Evolutionary conservation across 2,888 invertebrate genomes (phyloP).

Genomic region (Conops quadrifasciatus): DNA sequence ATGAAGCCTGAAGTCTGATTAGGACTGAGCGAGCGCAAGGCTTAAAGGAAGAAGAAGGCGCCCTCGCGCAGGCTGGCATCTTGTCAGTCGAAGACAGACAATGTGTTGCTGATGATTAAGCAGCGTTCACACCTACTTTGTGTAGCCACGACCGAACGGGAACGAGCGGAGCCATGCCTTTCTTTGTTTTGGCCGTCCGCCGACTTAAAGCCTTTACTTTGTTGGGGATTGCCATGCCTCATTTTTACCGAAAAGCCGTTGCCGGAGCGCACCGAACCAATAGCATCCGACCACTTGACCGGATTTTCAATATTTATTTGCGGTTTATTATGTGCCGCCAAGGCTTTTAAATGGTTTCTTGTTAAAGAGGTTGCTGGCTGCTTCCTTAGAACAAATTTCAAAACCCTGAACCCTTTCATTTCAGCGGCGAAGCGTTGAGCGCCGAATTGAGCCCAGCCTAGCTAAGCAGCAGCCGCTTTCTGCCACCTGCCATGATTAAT

Average conservation of each 20-base stretch:
- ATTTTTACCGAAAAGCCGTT: constrained; percentile 32
- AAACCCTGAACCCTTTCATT: constrained; percentile 20
- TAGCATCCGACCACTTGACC: constrained; percentile 51
- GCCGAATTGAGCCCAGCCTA: too few relatives aligned
- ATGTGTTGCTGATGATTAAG: constrained; percentile 28
- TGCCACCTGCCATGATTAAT: constrained; percentile 63
- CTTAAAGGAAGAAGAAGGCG: constrained; percentile 11
- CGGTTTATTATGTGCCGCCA: constrained; percentile 47
- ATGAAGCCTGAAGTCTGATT: constrained; percentile 48
- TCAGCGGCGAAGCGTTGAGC: background rate
- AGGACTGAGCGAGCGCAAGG: too few relatives aligned
- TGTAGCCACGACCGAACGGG: constrained; percentile 32
- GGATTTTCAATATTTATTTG: constrained; percentile 44
- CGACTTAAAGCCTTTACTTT: constrained; percentile 38
- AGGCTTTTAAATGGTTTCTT: constrained; percentile 58
- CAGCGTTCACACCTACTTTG: constrained; percentile 24
- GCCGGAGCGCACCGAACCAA: constrained; percentile 23
- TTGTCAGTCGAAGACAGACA: background rate
- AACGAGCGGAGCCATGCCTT: constrained; percentile 41
- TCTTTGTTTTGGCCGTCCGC: constrained; percentile 34
- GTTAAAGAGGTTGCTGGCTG: constrained; percentile 49
- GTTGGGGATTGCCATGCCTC: constrained; percentile 28
- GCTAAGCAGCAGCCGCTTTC: constrained; percentile 27
- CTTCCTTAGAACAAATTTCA: constrained; percentile 11
- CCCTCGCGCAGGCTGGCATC: constrained; percentile 6